Conservation (phyloP, 2,797 vertebrate species). For the Cryptoprocta ferox region DNA sequence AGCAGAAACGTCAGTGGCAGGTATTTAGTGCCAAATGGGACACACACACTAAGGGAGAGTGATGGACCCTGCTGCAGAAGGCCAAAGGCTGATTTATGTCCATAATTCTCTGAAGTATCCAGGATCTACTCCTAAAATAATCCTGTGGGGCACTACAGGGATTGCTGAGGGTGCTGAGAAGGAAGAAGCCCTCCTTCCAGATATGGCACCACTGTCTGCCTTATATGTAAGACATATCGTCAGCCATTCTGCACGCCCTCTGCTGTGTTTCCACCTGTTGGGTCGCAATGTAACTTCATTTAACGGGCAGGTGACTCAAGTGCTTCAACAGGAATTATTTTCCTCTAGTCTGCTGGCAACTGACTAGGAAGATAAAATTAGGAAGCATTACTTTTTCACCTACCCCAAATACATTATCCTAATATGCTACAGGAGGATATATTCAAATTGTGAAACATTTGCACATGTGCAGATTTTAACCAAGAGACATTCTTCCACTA, state of each 20-base stretch:
- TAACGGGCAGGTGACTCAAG: constrained; percentile 80
- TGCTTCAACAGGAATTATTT: constrained; percentile 82
- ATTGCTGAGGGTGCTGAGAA: constrained; percentile 81
- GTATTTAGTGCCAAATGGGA: constrained; percentile 36
- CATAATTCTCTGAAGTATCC: neutral
- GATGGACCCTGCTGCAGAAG: constrained; percentile 61
- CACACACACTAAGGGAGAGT: neutral
- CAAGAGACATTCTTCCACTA: neutral
- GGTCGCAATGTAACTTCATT: constrained; percentile 78
- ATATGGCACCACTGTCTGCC: constrained; percentile 82
- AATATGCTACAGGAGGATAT: constrained; percentile 57
- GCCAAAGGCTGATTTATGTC: constrained; percentile 62
- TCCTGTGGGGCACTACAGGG: constrained; percentile 38
- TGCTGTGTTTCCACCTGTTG: constrained; percentile 81
- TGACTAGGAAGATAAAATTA: constrained; percentile 84
- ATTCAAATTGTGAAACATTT: constrained; percentile 53
- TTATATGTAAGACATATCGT: constrained; percentile 78
- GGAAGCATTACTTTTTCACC: constrained; percentile 80
- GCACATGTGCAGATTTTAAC: constrained; percentile 39
- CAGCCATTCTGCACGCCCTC: constrained; percentile 77
- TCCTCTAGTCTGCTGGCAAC: constrained; percentile 83
- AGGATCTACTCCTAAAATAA: neutral
- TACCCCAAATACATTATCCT: constrained; percentile 41
- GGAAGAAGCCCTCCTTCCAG: constrained; percentile 82
- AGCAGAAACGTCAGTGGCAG: constrained; percentile 33